Conservation (phyloP, 2,113 vertebrate species). For the Misgurnus mizolepis region DNA sequence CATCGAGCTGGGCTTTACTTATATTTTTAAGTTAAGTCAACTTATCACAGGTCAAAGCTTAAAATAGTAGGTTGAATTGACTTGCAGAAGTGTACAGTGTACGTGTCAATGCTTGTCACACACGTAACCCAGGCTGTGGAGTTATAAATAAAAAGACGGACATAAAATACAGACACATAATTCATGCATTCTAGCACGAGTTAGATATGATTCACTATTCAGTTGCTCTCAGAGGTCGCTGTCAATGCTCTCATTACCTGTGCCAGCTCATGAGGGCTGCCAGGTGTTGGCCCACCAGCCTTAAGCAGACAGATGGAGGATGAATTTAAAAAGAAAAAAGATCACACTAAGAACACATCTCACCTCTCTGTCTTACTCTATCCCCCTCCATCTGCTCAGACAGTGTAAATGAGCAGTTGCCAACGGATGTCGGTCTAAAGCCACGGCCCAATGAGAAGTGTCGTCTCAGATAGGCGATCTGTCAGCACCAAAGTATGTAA, state of each 20-base stretch:
- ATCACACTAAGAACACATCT: constrained; percentile 47
- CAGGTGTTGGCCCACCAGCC: constrained; percentile 30
- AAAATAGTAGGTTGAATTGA: no score
- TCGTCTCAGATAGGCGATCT: constrained; percentile 7
- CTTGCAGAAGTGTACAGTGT: no score
- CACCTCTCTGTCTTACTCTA: constrained; percentile 40
- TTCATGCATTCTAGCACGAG: neutral
- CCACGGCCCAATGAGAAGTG: constrained; percentile 19
- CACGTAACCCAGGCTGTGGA: no score
- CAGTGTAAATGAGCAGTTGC: constrained; percentile 53
- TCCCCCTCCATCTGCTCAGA: constrained; percentile 62
- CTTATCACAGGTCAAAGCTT: no score
- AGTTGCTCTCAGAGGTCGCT: neutral
- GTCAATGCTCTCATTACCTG: constrained; percentile 16
- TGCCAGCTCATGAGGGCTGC: constrained; percentile 18
- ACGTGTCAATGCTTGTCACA: no score
- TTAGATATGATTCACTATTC: neutral
- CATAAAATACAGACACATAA: neutral
- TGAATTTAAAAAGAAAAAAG: constrained; percentile 28
- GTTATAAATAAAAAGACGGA: neutral
- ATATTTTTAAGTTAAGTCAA: no score
- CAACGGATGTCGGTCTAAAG: constrained; percentile 49
- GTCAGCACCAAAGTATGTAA: neutral
- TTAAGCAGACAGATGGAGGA: constrained; percentile 63
- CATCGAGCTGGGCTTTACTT: no score